Evolutionary conservation across 2,797 vertebrate genomes (phyloP).

Genomic region (Mormyrops attenuatus): DNA sequence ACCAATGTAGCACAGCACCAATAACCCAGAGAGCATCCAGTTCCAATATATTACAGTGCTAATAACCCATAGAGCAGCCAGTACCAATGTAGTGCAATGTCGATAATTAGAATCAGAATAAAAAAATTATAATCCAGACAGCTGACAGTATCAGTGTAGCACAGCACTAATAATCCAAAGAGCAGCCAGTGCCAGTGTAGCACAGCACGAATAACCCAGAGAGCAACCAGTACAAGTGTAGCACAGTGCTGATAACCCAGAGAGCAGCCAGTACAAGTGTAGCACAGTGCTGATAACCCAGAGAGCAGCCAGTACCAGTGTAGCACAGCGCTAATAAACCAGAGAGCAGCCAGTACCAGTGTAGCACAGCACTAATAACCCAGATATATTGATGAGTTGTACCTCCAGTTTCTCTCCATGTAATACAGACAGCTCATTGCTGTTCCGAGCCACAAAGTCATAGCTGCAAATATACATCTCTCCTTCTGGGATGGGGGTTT

Average conservation of each 20-base stretch:
- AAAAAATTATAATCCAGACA: background rate
- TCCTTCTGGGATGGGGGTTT: constrained; percentile 34
- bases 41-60: background rate
- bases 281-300: background rate
- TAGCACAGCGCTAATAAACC: background rate
- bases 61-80: background rate
- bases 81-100: background rate
- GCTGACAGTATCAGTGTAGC: background rate
- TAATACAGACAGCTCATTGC: constrained; percentile 76
- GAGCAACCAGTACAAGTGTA: background rate
- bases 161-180: background rate
- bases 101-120: too few relatives aligned
- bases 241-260: background rate
- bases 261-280: background rate
- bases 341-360: background rate
- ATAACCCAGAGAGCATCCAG: background rate
- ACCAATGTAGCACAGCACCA: background rate
- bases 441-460: constrained; percentile 81
- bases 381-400: background rate
- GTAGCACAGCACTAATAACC: background rate
- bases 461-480: constrained; percentile 68
- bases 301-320: background rate
- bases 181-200: background rate
- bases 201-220: background rate
- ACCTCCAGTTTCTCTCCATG: constrained; percentile 75